phyloP scores from a whole-genome alignment of 2,113 vertebrate species.

The Nothocercus julius region DNA sequence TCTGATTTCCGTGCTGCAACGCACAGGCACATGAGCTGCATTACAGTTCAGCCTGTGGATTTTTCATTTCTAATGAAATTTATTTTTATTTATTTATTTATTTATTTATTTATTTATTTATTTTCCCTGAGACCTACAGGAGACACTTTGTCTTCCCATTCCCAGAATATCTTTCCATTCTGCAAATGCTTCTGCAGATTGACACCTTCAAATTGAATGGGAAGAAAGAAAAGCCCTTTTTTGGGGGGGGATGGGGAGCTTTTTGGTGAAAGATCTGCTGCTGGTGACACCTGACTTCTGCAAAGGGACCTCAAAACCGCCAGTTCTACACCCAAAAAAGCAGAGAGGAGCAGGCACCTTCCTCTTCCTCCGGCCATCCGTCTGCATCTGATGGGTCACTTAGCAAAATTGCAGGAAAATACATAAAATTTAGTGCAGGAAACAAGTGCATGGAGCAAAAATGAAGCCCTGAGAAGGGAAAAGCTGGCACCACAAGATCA shows the following conservation, averaged over 20 bases:
- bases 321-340: no score
- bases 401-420: not conserved
- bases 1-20: not conserved
- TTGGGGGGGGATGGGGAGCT: not conserved
- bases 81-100: not conserved
- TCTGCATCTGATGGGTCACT: not conserved
- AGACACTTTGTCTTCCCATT: not conserved
- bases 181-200: not conserved
- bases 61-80: not conserved
- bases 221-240: not conserved
- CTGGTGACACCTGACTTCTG: not conserved
- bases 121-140: not conserved
- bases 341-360: no score
- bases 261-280: not conserved
- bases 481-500: rapidly evolving
- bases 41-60: not conserved
- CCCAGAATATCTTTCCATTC: not conserved
- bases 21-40: not conserved
- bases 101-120: not conserved
- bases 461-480: rapidly evolving
- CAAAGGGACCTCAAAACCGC: no score
- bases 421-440: rapidly evolving
- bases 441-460: not conserved
- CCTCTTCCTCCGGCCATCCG: not conserved
- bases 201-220: not conserved